These are phyloP conservation scores for Tyrannus savana DNA, from an alignment of 2,113 vertebrate genomes.

Conservation along the genomic window DNA sequence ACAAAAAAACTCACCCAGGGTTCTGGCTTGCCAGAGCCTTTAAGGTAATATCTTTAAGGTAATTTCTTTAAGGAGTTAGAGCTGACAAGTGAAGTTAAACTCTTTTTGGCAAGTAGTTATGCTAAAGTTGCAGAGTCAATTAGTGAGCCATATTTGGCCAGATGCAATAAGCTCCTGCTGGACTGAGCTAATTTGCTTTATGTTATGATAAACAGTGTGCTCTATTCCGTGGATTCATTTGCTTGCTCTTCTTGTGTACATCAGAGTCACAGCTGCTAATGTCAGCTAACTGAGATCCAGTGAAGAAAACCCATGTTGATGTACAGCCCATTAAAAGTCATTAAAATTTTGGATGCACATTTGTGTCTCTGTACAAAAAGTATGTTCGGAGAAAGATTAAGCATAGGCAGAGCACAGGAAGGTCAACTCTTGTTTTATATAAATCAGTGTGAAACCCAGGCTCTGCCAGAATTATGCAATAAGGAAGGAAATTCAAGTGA, in stretches of 20 bases:
- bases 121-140: not conserved
- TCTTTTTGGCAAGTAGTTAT: not conserved
- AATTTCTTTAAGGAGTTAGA: not conserved
- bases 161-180: not conserved
- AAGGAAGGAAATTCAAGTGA: not conserved
- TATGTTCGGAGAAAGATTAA: not conserved
- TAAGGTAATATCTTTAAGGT: not conserved
- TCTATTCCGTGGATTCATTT: not conserved
- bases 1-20: not conserved
- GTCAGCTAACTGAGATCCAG: not conserved
- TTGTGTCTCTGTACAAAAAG: not conserved
- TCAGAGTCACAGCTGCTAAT: not conserved
- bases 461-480: not conserved
- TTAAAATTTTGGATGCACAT: not conserved
- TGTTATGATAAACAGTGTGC: not conserved
- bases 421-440: not conserved
- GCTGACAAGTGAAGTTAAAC: not conserved
- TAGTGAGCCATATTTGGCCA: not conserved
- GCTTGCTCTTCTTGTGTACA: not conserved
- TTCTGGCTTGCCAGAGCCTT: not conserved
- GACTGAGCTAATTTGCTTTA: not conserved
- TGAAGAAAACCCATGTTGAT: not conserved
- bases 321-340: not conserved
- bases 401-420: not conserved
- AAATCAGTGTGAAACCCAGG: not conserved